These are phyloP conservation scores for Thamnaconus septentrionalis DNA, from an alignment of 2,113 vertebrate species.

Conservation along the genomic window DNA sequence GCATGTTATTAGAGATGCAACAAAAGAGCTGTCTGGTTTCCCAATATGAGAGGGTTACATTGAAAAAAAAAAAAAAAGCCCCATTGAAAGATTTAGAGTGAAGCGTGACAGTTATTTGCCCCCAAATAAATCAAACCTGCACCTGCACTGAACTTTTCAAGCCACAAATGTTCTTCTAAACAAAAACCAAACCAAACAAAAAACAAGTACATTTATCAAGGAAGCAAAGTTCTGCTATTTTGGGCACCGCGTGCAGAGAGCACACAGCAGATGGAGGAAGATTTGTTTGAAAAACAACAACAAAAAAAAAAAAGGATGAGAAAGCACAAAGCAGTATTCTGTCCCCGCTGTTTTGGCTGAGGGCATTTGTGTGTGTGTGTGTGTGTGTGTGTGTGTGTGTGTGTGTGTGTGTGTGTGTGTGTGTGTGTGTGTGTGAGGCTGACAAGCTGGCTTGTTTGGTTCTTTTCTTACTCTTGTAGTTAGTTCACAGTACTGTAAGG, in stretches of 20 bases:
- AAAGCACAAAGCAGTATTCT: constrained; percentile 3
- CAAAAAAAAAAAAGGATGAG: not conserved
- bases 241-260: not conserved
- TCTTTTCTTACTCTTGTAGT: constrained; percentile 38
- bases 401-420: too few relatives aligned
- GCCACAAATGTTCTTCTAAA: too few relatives aligned
- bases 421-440: constrained; percentile 24
- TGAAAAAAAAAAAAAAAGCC: not conserved
- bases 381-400: too few relatives aligned
- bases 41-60: not conserved
- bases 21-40: constrained; percentile 2
- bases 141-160: not conserved
- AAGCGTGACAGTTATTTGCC: not conserved
- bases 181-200: too few relatives aligned
- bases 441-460: constrained; percentile 68
- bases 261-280: constrained; percentile 3
- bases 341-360: constrained; percentile 6
- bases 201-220: too few relatives aligned
- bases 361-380: constrained; percentile 4
- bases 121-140: not conserved
- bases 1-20: constrained; percentile 5
- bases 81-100: constrained; percentile 1
- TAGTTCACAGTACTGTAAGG: constrained; percentile 52
- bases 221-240: too few relatives aligned
- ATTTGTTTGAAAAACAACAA: too few relatives aligned